Conservation (phyloP, 2,113 vertebrate species). For the Lepidiolamprologus cunningtoni region DNA sequence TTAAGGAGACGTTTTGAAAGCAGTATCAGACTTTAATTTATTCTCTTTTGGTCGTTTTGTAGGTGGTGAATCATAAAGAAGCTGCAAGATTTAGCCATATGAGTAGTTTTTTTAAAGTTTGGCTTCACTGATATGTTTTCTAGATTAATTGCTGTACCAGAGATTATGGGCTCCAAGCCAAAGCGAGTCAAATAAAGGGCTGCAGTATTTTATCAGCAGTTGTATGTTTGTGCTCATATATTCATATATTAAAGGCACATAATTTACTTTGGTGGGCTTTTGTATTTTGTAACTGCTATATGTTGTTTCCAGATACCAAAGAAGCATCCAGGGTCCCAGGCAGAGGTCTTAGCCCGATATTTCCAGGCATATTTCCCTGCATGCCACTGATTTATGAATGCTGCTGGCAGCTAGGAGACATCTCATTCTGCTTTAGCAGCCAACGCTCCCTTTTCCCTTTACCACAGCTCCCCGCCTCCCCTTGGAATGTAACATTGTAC, state of each 20-base stretch:
- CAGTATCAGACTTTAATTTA: background rate
- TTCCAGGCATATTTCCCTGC: slow-evolving; percentile 52
- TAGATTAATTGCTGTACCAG: background rate
- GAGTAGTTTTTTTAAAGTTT: background rate
- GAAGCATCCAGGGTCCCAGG: slow-evolving; percentile 10
- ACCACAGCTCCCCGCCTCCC: slow-evolving; percentile 37
- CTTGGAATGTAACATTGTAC: slow-evolving; percentile 70
- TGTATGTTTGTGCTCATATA: background rate
- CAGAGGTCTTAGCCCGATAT: slow-evolving; percentile 27
- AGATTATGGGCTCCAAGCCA: background rate
- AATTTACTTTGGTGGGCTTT: background rate
- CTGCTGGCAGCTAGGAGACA: slow-evolving; percentile 56
- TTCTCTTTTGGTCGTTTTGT: background rate
- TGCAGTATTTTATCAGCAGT: background rate
- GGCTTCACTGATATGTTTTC: background rate
- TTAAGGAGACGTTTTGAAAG: background rate
- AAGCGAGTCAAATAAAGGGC: background rate
- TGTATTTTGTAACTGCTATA: background rate
- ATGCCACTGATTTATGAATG: slow-evolving; percentile 59
- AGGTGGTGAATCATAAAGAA: background rate
- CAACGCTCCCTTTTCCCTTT: slow-evolving; percentile 20
- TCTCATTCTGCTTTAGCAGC: slow-evolving; percentile 43
- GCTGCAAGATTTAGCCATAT: background rate
- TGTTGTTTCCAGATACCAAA: slow-evolving; percentile 22
- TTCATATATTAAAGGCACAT: background rate